phyloP scores from a whole-genome alignment of 2,888 invertebrate species.

The Phortica magna region DNA sequence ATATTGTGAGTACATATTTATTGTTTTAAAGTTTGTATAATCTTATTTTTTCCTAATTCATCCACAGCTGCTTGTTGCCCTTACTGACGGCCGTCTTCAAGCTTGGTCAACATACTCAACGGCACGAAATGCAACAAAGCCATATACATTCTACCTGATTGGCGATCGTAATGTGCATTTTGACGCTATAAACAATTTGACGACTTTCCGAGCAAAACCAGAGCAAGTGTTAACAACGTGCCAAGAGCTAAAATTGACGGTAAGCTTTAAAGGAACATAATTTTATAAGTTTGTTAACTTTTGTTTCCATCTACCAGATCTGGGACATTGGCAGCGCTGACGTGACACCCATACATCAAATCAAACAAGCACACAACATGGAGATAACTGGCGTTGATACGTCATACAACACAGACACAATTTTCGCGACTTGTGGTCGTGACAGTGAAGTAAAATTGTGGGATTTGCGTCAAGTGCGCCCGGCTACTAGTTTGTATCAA shows the following conservation, averaged over 20 bases:
- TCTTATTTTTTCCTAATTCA: conserved; percentile 5
- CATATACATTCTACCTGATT: conserved; percentile 73
- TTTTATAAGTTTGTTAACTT: not conserved
- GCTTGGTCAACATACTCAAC: conserved; percentile 76
- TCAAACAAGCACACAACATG: conserved; percentile 40
- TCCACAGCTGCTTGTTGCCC: conserved; percentile 65
- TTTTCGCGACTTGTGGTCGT: conserved; percentile 51
- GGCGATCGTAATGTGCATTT: conserved; percentile 70
- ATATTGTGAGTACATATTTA: conserved; percentile 60
- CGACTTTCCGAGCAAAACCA: conserved; percentile 60
- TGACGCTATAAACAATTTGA: conserved; percentile 70
- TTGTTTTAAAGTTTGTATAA: not conserved
- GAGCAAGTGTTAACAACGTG: conserved; percentile 69
- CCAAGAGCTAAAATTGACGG: conserved; percentile 71
- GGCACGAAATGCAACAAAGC: conserved; percentile 60
- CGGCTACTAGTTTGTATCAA: conserved; percentile 52
- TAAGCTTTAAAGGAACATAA: conserved; percentile 39
- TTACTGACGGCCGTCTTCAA: conserved; percentile 70
- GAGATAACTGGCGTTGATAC: conserved; percentile 58
- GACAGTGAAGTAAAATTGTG: conserved; percentile 49
- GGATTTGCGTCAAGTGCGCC: conserved; percentile 53
- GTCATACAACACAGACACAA: conserved; percentile 39
- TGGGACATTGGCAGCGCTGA: conserved; percentile 76
- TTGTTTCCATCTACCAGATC: conserved; percentile 55
- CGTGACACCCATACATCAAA: conserved; percentile 53